Base-by-base conservation (phyloP, 1,140 invertebrate genomes). In the Nebria ingens region DNA sequence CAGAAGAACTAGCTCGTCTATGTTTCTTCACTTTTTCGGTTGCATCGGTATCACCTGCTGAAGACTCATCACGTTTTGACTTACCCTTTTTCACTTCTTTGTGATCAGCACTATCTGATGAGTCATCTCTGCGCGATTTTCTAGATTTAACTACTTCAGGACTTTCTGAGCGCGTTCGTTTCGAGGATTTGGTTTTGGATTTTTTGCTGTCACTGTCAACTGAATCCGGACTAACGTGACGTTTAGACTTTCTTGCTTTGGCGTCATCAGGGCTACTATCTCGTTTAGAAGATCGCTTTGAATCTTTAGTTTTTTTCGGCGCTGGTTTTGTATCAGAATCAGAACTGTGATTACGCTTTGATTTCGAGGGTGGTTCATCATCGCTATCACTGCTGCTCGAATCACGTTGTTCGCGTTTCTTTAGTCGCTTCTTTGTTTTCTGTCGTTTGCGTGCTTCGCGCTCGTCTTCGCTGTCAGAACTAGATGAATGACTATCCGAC, bases 1-100 rank as follows among this genome's bases (percentile, higher is more conserved):
- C 80, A 2, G 80, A 82, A 25, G 83, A 84, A 58, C 80, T 81
- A 60, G 85, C 82, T 63, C 83, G 82, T 65, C 83, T 82, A 58
- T 84, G 78, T 66, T 84, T 84, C 66, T 82, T 83, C 22, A 73
- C 79, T 34, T 65, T 68, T 60, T 67, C 62, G 53, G 65, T 65
- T 56, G 67, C 56, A 52, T 52, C 21, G 42, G 57, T 60, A n/a
- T 63, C 62, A 15, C 52, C 45, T 21, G 63, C 68, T 6, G 68
- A 70, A 19, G 74, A 70, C 15, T 75, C 74, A 11, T 62, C 53
- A 64, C 72, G 74, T 59, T 74, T 75, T 3, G 65, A 62, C 45
- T 72, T 72, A 51, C 13, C 6, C 17, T 61, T 65, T 59, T 74
- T 73, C 51, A 21, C 57, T 19, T 73, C 71, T 51, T 20, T 55